Evolutionary conservation across 2,888 invertebrate species (phyloP), one percentile per base, ranked within the genome.

Genomic region (Amiota minor): DNA sequence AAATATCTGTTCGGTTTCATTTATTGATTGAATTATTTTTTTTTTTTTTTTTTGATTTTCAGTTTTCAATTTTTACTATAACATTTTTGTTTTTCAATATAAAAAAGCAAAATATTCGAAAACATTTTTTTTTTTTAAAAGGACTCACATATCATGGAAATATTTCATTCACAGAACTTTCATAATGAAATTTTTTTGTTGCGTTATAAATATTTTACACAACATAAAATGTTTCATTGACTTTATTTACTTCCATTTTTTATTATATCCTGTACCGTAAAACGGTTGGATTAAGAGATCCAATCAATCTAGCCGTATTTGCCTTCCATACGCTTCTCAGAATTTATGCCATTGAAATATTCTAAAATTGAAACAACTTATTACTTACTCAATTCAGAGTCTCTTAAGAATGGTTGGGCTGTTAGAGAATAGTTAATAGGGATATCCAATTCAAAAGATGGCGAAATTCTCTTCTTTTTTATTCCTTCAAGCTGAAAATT

Each of bases 141-240:
- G 6, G 2, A 6, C 35, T 35, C 35, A 2, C 35, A 6, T 35
- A 6, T 35, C 35, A 35, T 35, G 2, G 35, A 59, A n/a, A 59
- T 59, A 59, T 59, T 59, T 59, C 20, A 59, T 20, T n/a, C 59
- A 59, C 18, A 59, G 59, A 18, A 53, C 9, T 20, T 59, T 59
- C 59, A 59, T 59, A 59, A 20, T 20, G 59, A 59, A 59, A 59
- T 20, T 59, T 20, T 59, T 59, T 20, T 16, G 35, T 35, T 35
- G 20, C 59, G 18, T 20, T 11, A 20, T 11, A 59, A 59, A 59
- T 59, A 59, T 20, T 59, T 59, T 4, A 59, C 59, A 20, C 59
- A 35, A 6, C 35, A 35, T 35, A 35, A 35, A 35, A 35, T 35
- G 35, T 35, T 35, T 20, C 59, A 59, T 59, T 14, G 59, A 18